A percentile compares a stretch with the other conserved stretches of the same genome.
Conservation (phyloP, 2,113 vertebrate genomes). For the Calyptomena viridis region DNA sequence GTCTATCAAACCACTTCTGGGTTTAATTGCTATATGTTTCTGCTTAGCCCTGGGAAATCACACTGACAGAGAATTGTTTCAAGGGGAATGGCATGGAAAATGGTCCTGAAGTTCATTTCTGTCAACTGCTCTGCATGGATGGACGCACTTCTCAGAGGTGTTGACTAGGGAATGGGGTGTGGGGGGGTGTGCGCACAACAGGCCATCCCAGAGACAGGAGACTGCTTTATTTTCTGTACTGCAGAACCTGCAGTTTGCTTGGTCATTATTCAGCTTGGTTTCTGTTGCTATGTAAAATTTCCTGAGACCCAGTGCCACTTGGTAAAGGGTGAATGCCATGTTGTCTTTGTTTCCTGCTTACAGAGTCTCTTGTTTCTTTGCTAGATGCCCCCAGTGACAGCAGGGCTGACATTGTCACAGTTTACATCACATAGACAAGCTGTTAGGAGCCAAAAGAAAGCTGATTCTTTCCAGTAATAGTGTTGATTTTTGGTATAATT, state of each 20-base stretch:
- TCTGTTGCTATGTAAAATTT: not conserved
- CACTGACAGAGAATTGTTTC: not conserved
- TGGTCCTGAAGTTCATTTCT: not conserved
- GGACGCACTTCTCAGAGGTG: not conserved
- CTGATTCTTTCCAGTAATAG: not conserved
- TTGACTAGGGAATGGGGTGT: not conserved
- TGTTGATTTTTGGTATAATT: slow-evolving; percentile 5
- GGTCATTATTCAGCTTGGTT: not conserved
- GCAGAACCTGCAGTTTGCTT: not conserved
- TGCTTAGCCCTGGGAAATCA: not conserved
- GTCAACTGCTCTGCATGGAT: not conserved
- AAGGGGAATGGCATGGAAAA: not conserved
- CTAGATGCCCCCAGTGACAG: not conserved
- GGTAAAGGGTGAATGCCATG: not conserved
- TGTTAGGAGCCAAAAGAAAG: not conserved
- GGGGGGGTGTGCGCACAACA: not conserved
- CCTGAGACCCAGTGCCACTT: not conserved
- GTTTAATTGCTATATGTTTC: not conserved
- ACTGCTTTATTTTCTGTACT: not conserved
- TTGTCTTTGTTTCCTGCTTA: not conserved
- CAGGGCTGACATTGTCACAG: not conserved
- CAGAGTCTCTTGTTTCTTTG: not conserved
- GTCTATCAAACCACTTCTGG: not conserved
- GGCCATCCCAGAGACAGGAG: not conserved
- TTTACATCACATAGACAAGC: not conserved